These are phyloP conservation scores for Poeciliopsis infans DNA, from an alignment of 2,797 vertebrate species.

Conservation along the genomic window DNA sequence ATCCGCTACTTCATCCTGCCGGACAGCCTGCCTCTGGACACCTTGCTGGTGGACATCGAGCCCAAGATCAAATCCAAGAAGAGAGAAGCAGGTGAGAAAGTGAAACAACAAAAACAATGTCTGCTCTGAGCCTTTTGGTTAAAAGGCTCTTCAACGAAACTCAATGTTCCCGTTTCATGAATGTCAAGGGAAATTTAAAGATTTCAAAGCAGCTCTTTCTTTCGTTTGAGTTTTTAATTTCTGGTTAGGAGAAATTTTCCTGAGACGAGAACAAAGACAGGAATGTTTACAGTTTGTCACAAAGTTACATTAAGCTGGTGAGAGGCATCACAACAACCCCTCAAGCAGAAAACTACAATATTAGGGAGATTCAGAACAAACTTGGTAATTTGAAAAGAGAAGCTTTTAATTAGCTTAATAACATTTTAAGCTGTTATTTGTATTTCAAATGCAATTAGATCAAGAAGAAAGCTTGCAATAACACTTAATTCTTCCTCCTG, in stretches of 20 bases:
- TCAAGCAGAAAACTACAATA: neutral
- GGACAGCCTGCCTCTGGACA: slow-evolving; percentile 97
- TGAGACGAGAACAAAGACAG: neutral
- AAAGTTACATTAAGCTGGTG: neutral
- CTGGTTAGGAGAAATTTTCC: neutral
- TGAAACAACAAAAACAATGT: neutral
- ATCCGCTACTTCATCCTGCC: slow-evolving; percentile 98
- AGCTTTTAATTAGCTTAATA: neutral
- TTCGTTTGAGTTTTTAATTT: neutral
- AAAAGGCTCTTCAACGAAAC: neutral
- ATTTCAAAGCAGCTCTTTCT: neutral
- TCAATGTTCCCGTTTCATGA: neutral
- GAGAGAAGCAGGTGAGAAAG: slow-evolving; percentile 90
- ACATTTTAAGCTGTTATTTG: neutral
- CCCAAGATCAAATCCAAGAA: slow-evolving; percentile 99
- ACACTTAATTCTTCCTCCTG: neutral
- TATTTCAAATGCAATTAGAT: neutral
- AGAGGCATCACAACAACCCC: neutral
- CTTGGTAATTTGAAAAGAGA: neutral
- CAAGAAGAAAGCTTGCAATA: neutral
- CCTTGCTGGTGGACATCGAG: slow-evolving; percentile 95
- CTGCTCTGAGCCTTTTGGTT: neutral
- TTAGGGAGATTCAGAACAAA: neutral
- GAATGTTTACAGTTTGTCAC: neutral
- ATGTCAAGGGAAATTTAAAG: neutral